phyloP scores from a whole-genome alignment of 2,797 vertebrate genomes.

The Aeoliscus strigatus region DNA sequence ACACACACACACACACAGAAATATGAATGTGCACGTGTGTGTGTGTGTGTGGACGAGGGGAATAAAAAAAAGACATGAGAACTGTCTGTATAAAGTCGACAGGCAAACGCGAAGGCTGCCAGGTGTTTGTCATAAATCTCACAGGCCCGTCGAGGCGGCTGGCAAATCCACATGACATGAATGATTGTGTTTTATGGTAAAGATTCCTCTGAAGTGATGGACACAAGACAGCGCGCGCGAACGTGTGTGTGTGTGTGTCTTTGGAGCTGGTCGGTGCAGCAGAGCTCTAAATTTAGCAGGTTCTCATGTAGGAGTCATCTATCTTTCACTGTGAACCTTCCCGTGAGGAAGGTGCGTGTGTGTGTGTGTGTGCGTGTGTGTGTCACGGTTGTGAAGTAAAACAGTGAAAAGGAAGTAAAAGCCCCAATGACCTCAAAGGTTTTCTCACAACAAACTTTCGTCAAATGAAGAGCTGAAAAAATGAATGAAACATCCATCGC shows the following conservation, averaged over 20 bases:
- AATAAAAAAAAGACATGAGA: constrained; percentile 1
- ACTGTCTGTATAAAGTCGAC: constrained; percentile 1
- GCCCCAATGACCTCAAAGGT: background rate
- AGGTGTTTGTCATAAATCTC: constrained; percentile 1
- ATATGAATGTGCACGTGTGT: background rate
- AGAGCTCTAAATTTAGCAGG: constrained; percentile 65
- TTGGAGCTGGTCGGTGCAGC: constrained; percentile 37
- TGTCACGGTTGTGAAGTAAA: constrained; percentile 22
- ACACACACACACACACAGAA: constrained; percentile 15
- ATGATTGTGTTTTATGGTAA: too few species aligned
- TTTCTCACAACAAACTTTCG: too few species aligned
- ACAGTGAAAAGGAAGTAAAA: constrained; percentile 11
- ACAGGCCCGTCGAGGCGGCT: too few species aligned
- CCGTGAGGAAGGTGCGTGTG: constrained; percentile 24
- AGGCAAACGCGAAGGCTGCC: constrained; percentile 3
- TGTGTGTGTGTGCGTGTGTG: constrained; percentile 17
- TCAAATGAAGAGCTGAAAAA: too few species aligned
- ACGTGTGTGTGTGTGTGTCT: constrained; percentile 20
- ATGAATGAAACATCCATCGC: too few species aligned
- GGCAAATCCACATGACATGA: too few species aligned
- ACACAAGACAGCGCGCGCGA: too few species aligned
- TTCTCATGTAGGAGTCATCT: constrained; percentile 64
- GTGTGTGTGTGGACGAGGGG: background rate
- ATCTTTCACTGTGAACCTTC: constrained; percentile 63
- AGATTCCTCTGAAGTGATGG: too few species aligned